Conservation (phyloP, 2,888 invertebrate species). For the Monopis laevigella region DNA sequence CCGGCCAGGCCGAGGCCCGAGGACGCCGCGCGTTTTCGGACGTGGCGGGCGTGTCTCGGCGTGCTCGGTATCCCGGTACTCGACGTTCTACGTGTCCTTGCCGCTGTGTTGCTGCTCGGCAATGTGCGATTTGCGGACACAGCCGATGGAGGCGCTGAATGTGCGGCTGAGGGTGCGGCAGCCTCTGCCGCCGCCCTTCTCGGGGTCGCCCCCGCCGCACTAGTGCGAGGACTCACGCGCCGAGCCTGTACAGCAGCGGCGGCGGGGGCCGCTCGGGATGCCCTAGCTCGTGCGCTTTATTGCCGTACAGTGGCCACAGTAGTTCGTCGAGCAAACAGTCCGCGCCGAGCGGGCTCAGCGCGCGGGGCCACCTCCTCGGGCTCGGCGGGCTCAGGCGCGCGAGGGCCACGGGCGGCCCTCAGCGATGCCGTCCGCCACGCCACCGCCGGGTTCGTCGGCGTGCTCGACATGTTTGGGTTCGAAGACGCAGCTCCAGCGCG, state of each 20-base stretch:
- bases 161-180: slow-evolving; percentile 83
- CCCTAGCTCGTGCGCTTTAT: slow-evolving; percentile 90
- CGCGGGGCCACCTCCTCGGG: slow-evolving; percentile 89
- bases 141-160: slow-evolving; percentile 77
- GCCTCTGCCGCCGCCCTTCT: slow-evolving; percentile 87
- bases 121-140: slow-evolving; percentile 91
- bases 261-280: slow-evolving; percentile 87
- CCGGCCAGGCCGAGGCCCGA: slow-evolving; percentile 70
- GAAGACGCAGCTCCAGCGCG: slow-evolving; percentile 92
- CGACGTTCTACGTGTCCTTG: slow-evolving; percentile 91
- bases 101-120: slow-evolving; percentile 89
- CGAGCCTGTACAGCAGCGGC: slow-evolving; percentile 82
- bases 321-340: slow-evolving; percentile 90
- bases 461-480: slow-evolving; percentile 97
- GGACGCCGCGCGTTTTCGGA: slow-evolving; percentile 73
- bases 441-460: slow-evolving; percentile 86
- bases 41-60: slow-evolving; percentile 92
- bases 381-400: slow-evolving; percentile 86
- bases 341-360: slow-evolving; percentile 86
- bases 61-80: slow-evolving; percentile 93
- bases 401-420: slow-evolving; percentile 88
- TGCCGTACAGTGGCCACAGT: slow-evolving; percentile 95
- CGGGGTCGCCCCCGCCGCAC: slow-evolving; percentile 73
- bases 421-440: slow-evolving; percentile 93
- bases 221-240: slow-evolving; percentile 84